Evolutionary conservation across 1,140 invertebrate genomes (phyloP).

Genomic region (Caenorhabditis brenneri): DNA sequence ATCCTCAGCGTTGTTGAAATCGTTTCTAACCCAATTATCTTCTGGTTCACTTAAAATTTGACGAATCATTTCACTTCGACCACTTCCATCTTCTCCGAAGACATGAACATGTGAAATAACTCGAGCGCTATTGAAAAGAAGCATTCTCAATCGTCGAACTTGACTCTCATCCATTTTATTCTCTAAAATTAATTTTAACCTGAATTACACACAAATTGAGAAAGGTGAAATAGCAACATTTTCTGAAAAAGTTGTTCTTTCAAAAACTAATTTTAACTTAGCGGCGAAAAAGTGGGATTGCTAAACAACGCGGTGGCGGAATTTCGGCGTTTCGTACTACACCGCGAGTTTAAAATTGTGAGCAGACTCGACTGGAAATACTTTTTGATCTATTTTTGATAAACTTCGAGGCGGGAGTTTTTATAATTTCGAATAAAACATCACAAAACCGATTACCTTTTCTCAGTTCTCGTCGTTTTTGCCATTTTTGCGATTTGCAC

Average conservation of each 20-base stretch:
- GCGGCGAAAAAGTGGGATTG: neutral
- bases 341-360: neutral
- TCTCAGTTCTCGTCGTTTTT: too few relatives aligned
- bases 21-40: neutral
- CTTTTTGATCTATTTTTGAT: neutral
- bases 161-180: neutral
- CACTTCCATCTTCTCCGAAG: slow-evolving; percentile 5
- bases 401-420: neutral
- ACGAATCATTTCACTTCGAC: neutral
- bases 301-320: neutral
- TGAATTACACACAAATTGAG: too few relatives aligned
- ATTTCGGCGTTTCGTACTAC: neutral
- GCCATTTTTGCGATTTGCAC: too few relatives aligned
- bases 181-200: too few relatives aligned
- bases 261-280: neutral
- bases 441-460: neutral
- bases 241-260: neutral
- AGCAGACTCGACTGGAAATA: too few relatives aligned
- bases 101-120: neutral
- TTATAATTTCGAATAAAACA: neutral
- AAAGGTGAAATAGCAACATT: neutral
- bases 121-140: neutral
- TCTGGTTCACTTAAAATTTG: neutral
- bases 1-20: neutral
- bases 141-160: neutral